phyloP scores from a whole-genome alignment of 1,140 invertebrate species.

The Augochlora pura region DNA sequence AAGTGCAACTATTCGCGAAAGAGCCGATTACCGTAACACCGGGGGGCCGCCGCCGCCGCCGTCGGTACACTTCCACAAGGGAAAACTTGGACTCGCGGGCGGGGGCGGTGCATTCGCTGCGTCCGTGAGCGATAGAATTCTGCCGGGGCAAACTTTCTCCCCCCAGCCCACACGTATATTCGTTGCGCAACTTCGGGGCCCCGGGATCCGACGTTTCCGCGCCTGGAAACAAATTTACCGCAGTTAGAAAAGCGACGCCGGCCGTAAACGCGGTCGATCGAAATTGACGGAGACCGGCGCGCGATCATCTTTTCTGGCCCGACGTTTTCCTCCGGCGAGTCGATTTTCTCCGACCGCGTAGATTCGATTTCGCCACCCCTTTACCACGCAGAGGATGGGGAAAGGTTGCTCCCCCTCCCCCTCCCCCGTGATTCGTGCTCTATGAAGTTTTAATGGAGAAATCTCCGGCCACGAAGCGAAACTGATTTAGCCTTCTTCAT shows the following conservation, averaged over 20 bases:
- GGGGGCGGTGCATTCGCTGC: neutral
- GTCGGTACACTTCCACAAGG: neutral
- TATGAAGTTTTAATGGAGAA: neutral
- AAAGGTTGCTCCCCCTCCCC: too few relatives aligned
- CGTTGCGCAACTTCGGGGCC: neutral
- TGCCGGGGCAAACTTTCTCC: neutral
- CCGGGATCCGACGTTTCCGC: neutral
- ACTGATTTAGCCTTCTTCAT: neutral
- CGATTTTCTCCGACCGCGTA: neutral
- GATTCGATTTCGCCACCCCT: neutral
- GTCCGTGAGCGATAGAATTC: constrained; percentile 8
- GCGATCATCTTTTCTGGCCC: neutral
- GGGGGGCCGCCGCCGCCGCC: too few relatives aligned
- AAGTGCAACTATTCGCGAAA: constrained; percentile 3
- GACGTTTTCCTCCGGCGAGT: neutral
- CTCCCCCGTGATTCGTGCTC: neutral
- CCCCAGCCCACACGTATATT: too few relatives aligned
- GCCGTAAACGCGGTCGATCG: constrained; percentile 1
- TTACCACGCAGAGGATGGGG: too few relatives aligned
- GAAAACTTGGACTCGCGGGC: neutral
- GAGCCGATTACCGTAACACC: constrained; percentile 3
- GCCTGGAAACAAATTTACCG: neutral
- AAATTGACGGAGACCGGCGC: neutral
- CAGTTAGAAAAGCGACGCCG: constrained; percentile 7
- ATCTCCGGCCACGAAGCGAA: neutral